Evolutionary conservation across 2,888 invertebrate genomes (phyloP), one percentile per base, ranked within the genome.

Genomic region (Pteria penguin): DNA sequence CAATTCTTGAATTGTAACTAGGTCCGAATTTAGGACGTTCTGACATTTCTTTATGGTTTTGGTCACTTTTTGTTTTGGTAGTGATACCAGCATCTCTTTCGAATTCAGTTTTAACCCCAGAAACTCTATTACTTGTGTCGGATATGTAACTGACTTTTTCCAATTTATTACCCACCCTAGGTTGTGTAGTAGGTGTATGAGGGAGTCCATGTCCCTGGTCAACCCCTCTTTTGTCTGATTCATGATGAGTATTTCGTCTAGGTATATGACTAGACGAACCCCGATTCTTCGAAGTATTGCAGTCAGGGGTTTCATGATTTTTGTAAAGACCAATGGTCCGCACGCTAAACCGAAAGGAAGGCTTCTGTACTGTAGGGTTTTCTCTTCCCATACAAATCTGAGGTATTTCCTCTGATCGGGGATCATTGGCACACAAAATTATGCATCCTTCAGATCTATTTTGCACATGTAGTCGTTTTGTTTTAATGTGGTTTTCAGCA

Each of bases 181-280:
- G 26, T 22, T 8, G 27, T 58, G 58, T 58, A 58, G 14, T 14
- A 58, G 22, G 24, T 45, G 33, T 18, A 67, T 4, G 2, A 69
- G 4, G 4, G 57, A 52, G 36, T 61, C 32, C 22, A 14, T 66
- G 57, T 36, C 55, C 52, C 18, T 60, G 22, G 29, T 3, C n/a
- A 76, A 26, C 8, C 57, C 33, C 11, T 61, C 22, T 22, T 31
- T 29, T 27, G 61, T 52, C 27, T 52, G 68, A 54, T 61, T 67
- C 36, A 75, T 14, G n/a, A 75, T 26, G 1, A 70, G 18, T 26
- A 72, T 72, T 29, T 77, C 73, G 70, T 77, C 73, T 52, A 77
- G 45, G 54, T 72, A 77, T 4, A 72, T 73, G 5, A 73, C 60
- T 27, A 77, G 29, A 8, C 65, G 33, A 14, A 77, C 18, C 14